A percentile compares a stretch with the other conserved stretches of the same genome.
Evolutionary conservation across 2,797 vertebrate genomes (phyloP).

Genomic region (Zonotrichia albicollis): DNA sequence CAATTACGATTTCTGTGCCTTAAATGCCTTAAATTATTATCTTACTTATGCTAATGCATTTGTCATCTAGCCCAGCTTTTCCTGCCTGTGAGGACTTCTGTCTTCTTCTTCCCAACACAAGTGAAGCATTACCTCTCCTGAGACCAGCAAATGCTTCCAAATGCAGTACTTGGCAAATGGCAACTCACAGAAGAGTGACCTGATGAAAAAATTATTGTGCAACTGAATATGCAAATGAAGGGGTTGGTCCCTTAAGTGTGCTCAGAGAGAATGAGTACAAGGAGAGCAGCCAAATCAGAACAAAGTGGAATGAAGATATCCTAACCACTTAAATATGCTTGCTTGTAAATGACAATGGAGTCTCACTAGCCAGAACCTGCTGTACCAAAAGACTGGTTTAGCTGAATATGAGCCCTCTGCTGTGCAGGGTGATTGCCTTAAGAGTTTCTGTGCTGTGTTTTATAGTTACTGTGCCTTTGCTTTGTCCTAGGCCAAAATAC

Average conservation of each 20-base stretch:
- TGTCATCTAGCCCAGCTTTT: background rate
- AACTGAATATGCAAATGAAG: background rate
- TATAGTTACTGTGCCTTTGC: background rate
- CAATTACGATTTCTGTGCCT: background rate
- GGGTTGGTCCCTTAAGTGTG: background rate
- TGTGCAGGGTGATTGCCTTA: background rate
- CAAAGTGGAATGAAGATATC: background rate
- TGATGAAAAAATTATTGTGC: conserved; percentile 8
- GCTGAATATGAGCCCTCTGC: background rate
- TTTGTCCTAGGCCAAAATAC: background rate
- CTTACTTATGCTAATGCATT: background rate
- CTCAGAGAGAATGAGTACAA: background rate
- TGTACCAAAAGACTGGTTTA: conserved; percentile 2
- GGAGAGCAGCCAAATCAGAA: background rate
- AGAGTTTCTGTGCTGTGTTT: background rate
- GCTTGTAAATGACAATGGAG: background rate
- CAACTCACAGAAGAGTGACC: background rate
- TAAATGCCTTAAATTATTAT: background rate
- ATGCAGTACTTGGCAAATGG: background rate
- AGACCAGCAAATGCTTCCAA: background rate
- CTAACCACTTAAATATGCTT: conserved; percentile 1
- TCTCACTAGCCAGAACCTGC: background rate
- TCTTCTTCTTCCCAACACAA: background rate
- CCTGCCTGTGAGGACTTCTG: background rate
- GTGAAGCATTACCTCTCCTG: background rate